Evolutionary conservation across 2,888 invertebrate genomes (phyloP), one percentile per base, ranked within the genome.

Genomic region (Scrobipalpa atriplicella): DNA sequence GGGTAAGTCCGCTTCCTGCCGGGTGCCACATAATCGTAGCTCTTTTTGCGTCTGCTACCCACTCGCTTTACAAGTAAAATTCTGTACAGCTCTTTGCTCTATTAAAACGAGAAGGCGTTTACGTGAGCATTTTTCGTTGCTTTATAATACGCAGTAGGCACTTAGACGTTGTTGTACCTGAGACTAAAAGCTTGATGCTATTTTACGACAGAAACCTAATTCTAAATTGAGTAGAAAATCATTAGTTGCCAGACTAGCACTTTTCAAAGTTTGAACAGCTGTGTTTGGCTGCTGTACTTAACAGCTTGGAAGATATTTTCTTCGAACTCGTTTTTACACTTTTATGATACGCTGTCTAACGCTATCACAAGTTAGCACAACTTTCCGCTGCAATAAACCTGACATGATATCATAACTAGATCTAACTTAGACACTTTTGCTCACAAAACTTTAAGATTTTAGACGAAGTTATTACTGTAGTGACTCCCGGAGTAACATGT

Each of bases 1-100:
- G 70, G 70, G 75, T 71, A 75, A 75, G 71, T 73, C 65, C 69
- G 73, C 69, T 72, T 69, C 65, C 69, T 68, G 69, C 13, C 63
- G 64, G 67, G 73, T 75, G 71, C 72, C 71, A 70, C 72, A 77
- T 82, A 81, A 82, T 83, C 78, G 77, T 71, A 72, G 78, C 78
- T 76, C 77, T 76, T 77, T 79, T 76, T 77, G 71, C 71, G 74
- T 74, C 73, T 72, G 62, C 66, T 60, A 72, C 73, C 54, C 19
- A 56, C 73, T 76, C 19, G 43, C 67, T 67, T 62, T 73, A 75
- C 75, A 74, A 81, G 78, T 78, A 76, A 79, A 76, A 75, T 74
- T 74, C 74, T 73, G 67, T 72, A 70, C 72, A 64, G 54, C 58
- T 65, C 63, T 72, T 70, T 70, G 68, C 69, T 70, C 69, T 69